Conservation (phyloP, 2,113 vertebrate genomes). For the Donacobius atricapilla region DNA sequence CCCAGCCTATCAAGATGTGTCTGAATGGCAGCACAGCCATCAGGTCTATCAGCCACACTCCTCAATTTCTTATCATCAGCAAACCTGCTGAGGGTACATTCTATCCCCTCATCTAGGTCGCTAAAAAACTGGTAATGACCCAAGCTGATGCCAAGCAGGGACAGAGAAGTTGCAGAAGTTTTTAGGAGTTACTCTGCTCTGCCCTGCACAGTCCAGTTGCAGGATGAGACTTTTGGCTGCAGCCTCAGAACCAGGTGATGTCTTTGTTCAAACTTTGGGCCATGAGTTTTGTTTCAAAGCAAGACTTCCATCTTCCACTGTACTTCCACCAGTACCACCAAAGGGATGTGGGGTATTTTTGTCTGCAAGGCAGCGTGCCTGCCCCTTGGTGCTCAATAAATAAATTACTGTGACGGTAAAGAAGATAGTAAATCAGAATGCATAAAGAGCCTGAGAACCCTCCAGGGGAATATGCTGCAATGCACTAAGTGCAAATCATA, state of each 20-base stretch:
- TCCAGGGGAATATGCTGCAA: not conserved
- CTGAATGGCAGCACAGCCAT: not conserved
- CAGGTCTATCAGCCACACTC: not conserved
- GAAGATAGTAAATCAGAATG: slow-evolving; percentile 29
- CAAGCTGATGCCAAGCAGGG: not conserved
- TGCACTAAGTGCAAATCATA: not conserved
- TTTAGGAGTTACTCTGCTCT: not conserved
- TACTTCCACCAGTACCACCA: not conserved
- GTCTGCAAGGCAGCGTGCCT: not conserved
- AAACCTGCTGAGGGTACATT: not conserved
- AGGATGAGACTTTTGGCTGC: not conserved
- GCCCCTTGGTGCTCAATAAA: not conserved
- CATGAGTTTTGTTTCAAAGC: not conserved
- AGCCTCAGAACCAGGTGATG: not conserved
- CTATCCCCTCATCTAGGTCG: not conserved
- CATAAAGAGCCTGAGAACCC: slow-evolving; percentile 1
- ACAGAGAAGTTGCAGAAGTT: not conserved
- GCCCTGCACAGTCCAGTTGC: not conserved
- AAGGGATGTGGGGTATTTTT: not conserved
- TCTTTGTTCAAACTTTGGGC: not conserved
- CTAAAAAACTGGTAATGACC: not conserved
- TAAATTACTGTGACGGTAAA: not conserved
- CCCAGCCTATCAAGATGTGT: not conserved
- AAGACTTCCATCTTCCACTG: not conserved
- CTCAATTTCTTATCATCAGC: not conserved